Percentiles rank a stretch among this genome's conserved stretches.
These are phyloP conservation scores for Synanthedon andrenaeformis DNA, from an alignment of 2,888 invertebrate species.

Conservation along the genomic window DNA sequence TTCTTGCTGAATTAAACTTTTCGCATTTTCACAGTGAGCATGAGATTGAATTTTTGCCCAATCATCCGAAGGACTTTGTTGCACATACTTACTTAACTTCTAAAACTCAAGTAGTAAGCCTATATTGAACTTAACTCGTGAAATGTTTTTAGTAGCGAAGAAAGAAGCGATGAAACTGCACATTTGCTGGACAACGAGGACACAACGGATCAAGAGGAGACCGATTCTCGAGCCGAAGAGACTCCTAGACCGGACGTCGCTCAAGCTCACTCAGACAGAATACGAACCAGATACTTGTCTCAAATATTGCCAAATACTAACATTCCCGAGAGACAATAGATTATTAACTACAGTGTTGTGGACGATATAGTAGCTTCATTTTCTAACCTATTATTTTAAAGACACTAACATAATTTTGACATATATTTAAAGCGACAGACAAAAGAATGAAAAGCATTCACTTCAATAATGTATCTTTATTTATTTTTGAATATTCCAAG, in stretches of 20 bases:
- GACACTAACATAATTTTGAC: neutral
- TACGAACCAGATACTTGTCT: conserved; percentile 58
- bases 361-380: neutral
- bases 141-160: neutral
- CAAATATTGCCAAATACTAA: conserved; percentile 56
- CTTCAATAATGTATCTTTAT: too few relatives aligned
- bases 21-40: too few relatives aligned
- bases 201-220: conserved; percentile 44
- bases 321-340: conserved; percentile 45
- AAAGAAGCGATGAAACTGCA: conserved; percentile 39
- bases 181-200: conserved; percentile 48
- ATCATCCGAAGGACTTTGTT: too few relatives aligned
- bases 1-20: too few relatives aligned
- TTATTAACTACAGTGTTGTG: conserved; percentile 5
- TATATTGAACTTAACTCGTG: too few relatives aligned
- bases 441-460: neutral
- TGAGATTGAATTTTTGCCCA: too few relatives aligned
- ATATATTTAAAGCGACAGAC: neutral
- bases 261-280: conserved; percentile 50
- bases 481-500: too few relatives aligned
- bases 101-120: too few relatives aligned
- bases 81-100: too few relatives aligned
- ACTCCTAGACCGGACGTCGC: conserved; percentile 27
- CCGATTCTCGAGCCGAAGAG: conserved; percentile 25
- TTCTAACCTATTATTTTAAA: neutral